Conservation (phyloP, 2,113 vertebrate species). For the Rhizomys pruinosus region DNA sequence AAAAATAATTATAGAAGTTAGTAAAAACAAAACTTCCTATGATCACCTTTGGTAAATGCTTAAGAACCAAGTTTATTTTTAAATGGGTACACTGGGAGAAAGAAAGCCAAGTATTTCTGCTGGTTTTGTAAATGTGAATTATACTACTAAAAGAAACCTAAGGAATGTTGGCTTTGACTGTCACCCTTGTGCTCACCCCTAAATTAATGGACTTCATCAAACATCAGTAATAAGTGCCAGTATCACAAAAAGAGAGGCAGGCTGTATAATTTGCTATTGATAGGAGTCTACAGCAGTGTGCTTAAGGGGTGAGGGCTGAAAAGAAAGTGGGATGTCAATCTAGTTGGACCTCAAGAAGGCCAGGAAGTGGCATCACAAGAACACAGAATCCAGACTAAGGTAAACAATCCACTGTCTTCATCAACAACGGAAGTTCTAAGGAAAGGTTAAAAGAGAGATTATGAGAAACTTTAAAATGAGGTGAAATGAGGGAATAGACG, state of each 20-base stretch:
- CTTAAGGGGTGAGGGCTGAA: neutral
- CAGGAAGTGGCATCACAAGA: neutral
- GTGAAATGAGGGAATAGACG: fast-evolving
- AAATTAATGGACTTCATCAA: neutral
- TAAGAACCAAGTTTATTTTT: neutral
- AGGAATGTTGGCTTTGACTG: neutral
- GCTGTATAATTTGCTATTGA: fast-evolving
- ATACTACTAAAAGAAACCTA: neutral
- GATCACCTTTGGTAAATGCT: neutral
- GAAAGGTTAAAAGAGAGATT: neutral
- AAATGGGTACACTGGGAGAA: neutral
- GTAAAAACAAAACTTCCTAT: neutral
- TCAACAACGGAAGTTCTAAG: neutral
- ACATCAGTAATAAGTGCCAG: neutral
- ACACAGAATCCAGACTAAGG: neutral
- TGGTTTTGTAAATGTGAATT: neutral
- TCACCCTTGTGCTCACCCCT: neutral
- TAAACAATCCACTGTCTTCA: neutral
- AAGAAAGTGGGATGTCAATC: neutral
- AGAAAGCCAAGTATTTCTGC: neutral
- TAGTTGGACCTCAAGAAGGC: neutral
- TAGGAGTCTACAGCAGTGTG: neutral
- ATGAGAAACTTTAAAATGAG: neutral
- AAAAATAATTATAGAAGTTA: neutral
- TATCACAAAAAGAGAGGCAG: neutral